Base-by-base conservation (phyloP, 2,113 vertebrate species). In the Rhinolophus sinicus region DNA sequence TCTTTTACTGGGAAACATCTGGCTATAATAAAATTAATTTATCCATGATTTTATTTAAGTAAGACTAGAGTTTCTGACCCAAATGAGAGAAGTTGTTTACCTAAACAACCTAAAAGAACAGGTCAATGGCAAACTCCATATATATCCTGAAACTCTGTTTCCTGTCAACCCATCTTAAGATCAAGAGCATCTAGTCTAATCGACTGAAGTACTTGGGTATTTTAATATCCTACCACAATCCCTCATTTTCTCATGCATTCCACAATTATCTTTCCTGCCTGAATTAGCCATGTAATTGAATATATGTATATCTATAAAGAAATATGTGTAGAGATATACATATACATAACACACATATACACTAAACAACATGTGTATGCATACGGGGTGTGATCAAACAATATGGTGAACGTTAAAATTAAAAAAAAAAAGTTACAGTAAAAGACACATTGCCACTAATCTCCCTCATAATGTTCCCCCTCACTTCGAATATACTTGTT, bases 11-110 rank as follows among this genome's bases (percentile, higher is more conserved):
- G 30, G 9, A 69, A 87, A 85, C 88, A 70, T 30, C 13, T 73
- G 60, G 2, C 30, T 69, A 84, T 33, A 75, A 82, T 78, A 64
- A 92, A 80, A 54, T 93, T 84, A n/a, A 78, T 77, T 83, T 90
- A 22, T 86, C 28, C 6, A 33, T 65, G 22, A 78, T 44, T 95
- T 87, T 95, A 76, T 65, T 90, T 6, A 40, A 58, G 56, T 87
- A 69, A 78, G 24, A 40, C 76, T 80, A 76, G 13, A 44, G 18
- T 65, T 88, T 90, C 33, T 88, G 26, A 73, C 21, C 47, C 47
- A 92, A n/a, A 94, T 4, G 9, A 65, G 22, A 78, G 21, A 6
- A 21, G 5, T 19, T 67, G 19, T 62, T 14, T 35, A 54, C 73
- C 24, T 88, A 70, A 92, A 52, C 38, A 84, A 86, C 30, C 10